Evolutionary conservation across 2,888 invertebrate species (phyloP).

Genomic region (Zygothrica quintamaculata): DNA sequence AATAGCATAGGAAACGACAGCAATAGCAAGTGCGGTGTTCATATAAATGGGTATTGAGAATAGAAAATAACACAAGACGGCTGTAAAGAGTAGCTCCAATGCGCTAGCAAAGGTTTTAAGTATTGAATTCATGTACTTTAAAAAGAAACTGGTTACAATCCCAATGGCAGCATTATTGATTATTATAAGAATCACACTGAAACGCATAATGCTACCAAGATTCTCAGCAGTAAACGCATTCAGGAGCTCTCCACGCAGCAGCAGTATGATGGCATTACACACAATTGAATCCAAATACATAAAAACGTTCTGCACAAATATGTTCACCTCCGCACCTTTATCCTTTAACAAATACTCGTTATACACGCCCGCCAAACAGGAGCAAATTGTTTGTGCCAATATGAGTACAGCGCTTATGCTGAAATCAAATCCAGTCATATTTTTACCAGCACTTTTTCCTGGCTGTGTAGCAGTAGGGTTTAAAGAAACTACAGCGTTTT

Average conservation of each 20-base stretch:
- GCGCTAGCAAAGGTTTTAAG: conserved; percentile 98
- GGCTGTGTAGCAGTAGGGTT: no score
- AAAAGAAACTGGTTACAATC: conserved; percentile 96
- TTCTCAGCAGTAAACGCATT: conserved; percentile 87
- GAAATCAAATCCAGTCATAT: conserved; percentile 84
- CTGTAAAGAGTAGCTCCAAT: conserved; percentile 95
- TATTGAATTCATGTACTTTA: conserved; percentile 96
- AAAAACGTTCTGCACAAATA: conserved; percentile 96
- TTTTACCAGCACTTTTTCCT: conserved; percentile 67
- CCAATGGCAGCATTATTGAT: conserved; percentile 96
- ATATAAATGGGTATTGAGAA: conserved; percentile 93
- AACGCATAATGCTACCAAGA: conserved; percentile 87
- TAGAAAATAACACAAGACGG: conserved; percentile 92
- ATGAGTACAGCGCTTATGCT: conserved; percentile 88
- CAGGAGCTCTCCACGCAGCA: conserved; percentile 88
- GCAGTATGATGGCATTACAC: conserved; percentile 92
- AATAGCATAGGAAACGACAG: conserved; percentile 92
- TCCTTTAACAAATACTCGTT: conserved; percentile 97
- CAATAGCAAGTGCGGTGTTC: conserved; percentile 92
- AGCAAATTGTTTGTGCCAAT: conserved; percentile 93
- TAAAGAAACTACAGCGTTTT: no score
- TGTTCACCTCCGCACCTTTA: conserved; percentile 92
- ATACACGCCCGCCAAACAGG: conserved; percentile 97
- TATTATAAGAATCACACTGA: conserved; percentile 91
- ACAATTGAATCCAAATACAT: conserved; percentile 97